Base-by-base conservation (phyloP, 2,797 vertebrate genomes). In the Leuciscus waleckii region DNA sequence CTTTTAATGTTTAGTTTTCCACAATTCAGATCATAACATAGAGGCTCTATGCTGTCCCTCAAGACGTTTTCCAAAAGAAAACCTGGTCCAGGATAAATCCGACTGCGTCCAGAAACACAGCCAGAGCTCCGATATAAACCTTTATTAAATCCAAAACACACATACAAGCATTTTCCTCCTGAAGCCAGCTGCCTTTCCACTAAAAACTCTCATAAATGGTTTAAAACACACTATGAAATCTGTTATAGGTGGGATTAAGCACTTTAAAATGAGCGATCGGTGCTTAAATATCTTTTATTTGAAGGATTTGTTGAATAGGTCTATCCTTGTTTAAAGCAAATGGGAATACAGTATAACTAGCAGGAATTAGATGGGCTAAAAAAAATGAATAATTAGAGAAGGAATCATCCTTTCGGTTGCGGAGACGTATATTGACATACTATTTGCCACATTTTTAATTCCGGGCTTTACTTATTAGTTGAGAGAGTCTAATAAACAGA, bases 101-200 rank as follows among this genome's bases (percentile, higher is more conserved):
- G 61, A 58, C 69, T 43, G 26, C 2, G 49, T 80, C 83, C 83
- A 71, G 77, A 71, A 56, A 54, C 39, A 83, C 75, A 77, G 63
- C 17, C 56, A 65, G 71, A 73, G 75, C 83, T 68, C 67, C 14
- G 51, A 87, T 43, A 54, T 70, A 65, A 58, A 79, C 67, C 77
- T 49, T 78, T 69, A 86, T 86, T 86, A 87, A 86, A 87, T 70
- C 73, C 68, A 79, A 81, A 86, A 83, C 78, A 84, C 84, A 81
- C 84, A 82, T 26, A 37, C 67, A 73, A 21, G 68, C 43, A 39
- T 67, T 80, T 70, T 85, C 75, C 79, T 77, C 69, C 85, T 61
- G 70, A 84, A 69, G 46, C 61, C 67, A 63, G 26, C 41, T 35
- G 37, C 49, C 61, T 56, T 84, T 68, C 51, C 77, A 13, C 54